These are phyloP conservation scores for Drosophila nigricruria DNA, from an alignment of 2,888 invertebrate species.

Conservation along the genomic window DNA sequence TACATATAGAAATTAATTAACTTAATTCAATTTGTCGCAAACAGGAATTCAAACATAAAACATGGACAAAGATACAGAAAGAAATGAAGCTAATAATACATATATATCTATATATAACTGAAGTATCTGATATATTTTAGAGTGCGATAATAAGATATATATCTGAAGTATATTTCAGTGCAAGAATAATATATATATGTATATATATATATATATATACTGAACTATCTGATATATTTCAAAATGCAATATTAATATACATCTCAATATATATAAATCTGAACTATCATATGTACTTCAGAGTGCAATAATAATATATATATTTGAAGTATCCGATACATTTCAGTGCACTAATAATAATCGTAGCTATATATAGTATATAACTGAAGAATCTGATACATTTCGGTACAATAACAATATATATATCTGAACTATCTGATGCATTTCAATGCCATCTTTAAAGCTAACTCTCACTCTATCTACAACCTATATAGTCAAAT, in stretches of 20 bases:
- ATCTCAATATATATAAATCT: too few species aligned
- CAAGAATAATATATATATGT: neutral
- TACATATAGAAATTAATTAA: neutral
- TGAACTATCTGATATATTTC: too few species aligned
- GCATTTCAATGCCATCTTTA: too few species aligned
- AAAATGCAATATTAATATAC: too few species aligned
- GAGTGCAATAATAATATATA: neutral
- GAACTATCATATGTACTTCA: too few species aligned
- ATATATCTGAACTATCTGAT: neutral
- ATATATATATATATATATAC: neutral
- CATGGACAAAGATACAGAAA: neutral
- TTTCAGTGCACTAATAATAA: too few species aligned
- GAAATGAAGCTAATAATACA: neutral
- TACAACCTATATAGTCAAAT: fast-evolving
- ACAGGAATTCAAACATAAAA: neutral
- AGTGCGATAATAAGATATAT: neutral
- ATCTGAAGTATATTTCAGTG: neutral
- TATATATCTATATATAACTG: neutral
- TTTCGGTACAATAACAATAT: too few species aligned
- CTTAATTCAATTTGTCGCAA: neutral
- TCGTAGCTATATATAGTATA: too few species aligned
- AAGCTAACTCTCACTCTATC: neutral
- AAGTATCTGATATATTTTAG: too few species aligned
- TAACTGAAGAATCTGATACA: too few species aligned
- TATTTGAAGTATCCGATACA: neutral